Conservation (phyloP, 2,888 invertebrate genomes). For the Apotomis capreana region DNA sequence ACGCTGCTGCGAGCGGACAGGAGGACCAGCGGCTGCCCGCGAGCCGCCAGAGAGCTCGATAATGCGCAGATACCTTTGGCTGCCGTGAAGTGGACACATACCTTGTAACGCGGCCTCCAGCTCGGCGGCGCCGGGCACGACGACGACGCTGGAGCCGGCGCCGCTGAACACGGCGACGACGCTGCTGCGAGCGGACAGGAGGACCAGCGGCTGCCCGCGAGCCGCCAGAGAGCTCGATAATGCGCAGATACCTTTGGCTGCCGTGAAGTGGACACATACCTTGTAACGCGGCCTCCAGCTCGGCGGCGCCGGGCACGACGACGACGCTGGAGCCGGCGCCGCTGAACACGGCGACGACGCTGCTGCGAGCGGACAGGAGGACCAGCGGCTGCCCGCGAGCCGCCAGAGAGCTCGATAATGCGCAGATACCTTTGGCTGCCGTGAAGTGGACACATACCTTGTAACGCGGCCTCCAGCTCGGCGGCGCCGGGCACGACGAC, state of each 20-base stretch:
- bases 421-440: conserved; percentile 92
- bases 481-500: conserved; percentile 84
- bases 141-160: conserved; percentile 83
- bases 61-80: conserved; percentile 92
- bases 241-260: conserved; percentile 92
- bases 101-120: conserved; percentile 82
- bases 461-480: conserved; percentile 84
- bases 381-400: conserved; percentile 88
- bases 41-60: conserved; percentile 87
- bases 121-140: conserved; percentile 84
- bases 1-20: conserved; percentile 87
- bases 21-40: conserved; percentile 89
- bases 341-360: conserved; percentile 86
- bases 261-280: conserved; percentile 53
- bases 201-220: conserved; percentile 88
- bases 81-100: conserved; percentile 64
- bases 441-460: no score
- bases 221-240: conserved; percentile 88
- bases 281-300: conserved; percentile 84
- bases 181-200: conserved; percentile 86
- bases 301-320: conserved; percentile 83
- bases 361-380: conserved; percentile 86
- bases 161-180: conserved; percentile 88
- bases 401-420: conserved; percentile 88
- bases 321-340: conserved; percentile 85